phyloP scores from a whole-genome alignment of 2,113 vertebrate genomes.

The Nothocercus nigrocapillus region DNA sequence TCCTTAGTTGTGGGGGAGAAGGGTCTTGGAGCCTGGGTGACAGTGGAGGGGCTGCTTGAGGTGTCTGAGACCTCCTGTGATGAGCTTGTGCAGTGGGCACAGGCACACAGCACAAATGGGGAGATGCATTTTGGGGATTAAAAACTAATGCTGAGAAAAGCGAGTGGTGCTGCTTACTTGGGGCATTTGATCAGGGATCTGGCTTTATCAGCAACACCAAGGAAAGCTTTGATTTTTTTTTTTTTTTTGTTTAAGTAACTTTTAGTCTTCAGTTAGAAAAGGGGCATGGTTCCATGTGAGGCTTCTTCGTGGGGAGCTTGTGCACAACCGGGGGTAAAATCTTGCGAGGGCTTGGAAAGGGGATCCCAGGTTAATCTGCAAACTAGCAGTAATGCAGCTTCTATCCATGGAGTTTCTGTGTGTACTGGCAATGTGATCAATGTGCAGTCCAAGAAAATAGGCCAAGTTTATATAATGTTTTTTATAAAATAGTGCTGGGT shows the following conservation, averaged over 20 bases:
- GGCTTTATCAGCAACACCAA: background rate
- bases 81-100: background rate
- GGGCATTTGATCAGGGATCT: rapidly evolving
- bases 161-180: background rate
- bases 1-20: background rate
- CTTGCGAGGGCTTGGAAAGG: background rate
- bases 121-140: rapidly evolving
- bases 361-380: background rate
- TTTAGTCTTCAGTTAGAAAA: background rate
- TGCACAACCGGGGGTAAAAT: background rate
- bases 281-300: background rate
- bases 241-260: background rate
- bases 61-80: background rate
- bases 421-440: background rate
- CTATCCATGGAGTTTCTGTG: background rate
- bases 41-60: background rate
- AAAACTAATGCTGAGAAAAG: no score
- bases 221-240: background rate
- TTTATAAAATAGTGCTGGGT: background rate
- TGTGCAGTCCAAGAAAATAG: background rate
- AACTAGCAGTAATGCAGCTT: background rate
- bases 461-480: background rate
- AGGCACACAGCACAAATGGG: no score
- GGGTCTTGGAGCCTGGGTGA: background rate
- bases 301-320: background rate